Base-by-base conservation (phyloP, 2,797 vertebrate species). In the Tapirus indicus region DNA sequence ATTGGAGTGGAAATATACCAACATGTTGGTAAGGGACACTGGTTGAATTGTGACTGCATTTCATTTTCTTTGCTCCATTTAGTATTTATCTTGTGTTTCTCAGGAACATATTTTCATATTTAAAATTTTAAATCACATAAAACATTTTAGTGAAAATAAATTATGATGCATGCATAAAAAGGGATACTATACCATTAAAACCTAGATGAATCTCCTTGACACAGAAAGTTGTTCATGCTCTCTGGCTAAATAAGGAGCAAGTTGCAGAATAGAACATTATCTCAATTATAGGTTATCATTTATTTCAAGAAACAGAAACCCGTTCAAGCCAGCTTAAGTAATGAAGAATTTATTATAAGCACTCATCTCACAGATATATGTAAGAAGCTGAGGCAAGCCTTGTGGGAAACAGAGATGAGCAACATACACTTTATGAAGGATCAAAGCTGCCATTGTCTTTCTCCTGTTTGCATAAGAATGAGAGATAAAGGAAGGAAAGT, bases 41-140 rank as follows among this genome's bases (percentile, higher is more conserved):
- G 6, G 6, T 52, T 32, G 0, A 68, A 60, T 18, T 38, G 64
- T 74, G 14, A 21, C 35, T 94, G 71, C 29, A 25, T 79, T 66
- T 83, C n/a, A 83, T 94, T 88, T 84, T 52, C 62, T 83, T 95
- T 91, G 56, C 17, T 87, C 38, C 10, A 44, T 49, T 84, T 71
- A 66, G 27, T 32, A 64, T 75, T 83, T 41, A 13, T 62, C 27
- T 69, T 91, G 27, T 32, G 56, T 60, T 88, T 84, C 44, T 83
- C 14, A 11, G 27, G n/a, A 64, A 35, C 7, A 16, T 78, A 78
- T 74, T 41, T 86, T 54, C 41, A 52, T 52, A 74, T 60, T 54
- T 85, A 84, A 94, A 88, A 44, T 58, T 64, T 87, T 88, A 58
- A 91, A 44, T 35, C 23, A n/a, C 66, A n/a, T 1, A 38, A 27